Percentiles rank a stretch among this genome's conserved stretches.
Evolutionary conservation across 2,888 invertebrate species (phyloP).

Genomic region (Lysandra bellargus): DNA sequence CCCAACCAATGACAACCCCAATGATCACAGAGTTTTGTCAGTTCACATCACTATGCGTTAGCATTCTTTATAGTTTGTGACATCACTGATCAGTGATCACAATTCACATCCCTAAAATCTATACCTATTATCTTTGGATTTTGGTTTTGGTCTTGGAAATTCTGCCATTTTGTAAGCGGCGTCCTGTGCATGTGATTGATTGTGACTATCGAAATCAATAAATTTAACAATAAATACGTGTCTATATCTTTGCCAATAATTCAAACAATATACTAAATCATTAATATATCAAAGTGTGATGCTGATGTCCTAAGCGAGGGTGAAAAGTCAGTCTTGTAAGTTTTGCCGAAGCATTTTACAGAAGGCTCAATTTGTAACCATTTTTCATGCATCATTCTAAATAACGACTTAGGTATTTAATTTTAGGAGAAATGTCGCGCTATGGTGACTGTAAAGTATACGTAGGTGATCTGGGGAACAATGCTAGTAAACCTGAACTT

Average conservation of each 20-base stretch:
- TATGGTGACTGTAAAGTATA: conserved; percentile 96
- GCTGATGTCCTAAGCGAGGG: not conserved
- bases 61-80: no score
- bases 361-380: not conserved
- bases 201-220: not conserved
- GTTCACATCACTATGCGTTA: no score
- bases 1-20: no score
- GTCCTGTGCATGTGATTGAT: not conserved
- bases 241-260: not conserved
- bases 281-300: not conserved
- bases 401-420: conserved; percentile 35
- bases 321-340: not conserved
- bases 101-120: no score
- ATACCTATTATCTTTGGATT: no score
- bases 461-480: conserved; percentile 95
- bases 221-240: not conserved
- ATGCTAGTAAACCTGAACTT: conserved; percentile 94
- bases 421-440: conserved; percentile 82
- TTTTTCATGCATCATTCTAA: not conserved
- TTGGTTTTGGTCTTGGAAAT: not conserved
- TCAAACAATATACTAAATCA: not conserved
- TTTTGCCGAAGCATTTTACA: not conserved
- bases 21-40: no score
- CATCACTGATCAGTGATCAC: no score
- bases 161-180: conserved; percentile 17